Conservation (phyloP, 2,113 vertebrate genomes). For the Haplotaxodon microlepis region DNA sequence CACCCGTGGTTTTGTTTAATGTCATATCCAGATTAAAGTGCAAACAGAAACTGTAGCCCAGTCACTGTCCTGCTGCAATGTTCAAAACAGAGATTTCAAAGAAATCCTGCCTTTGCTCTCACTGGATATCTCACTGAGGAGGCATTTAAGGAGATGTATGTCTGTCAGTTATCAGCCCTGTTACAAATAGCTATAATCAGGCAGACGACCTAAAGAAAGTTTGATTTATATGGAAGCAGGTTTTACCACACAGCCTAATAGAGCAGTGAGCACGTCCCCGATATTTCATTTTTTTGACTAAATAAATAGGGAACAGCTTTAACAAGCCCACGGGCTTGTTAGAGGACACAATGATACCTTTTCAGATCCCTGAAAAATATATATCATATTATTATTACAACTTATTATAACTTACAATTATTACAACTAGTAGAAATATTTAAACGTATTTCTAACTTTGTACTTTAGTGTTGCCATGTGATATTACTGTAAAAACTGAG, state of each 20-base stretch:
- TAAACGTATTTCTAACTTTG: not conserved
- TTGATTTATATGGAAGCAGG: not conserved
- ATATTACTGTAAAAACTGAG: not conserved
- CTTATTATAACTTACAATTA: not conserved
- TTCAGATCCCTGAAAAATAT: not conserved
- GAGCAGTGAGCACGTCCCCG: not conserved
- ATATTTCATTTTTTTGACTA: not conserved
- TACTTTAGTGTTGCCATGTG: not conserved
- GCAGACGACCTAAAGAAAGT: not conserved
- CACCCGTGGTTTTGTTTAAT: not conserved
- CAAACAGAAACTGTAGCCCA: not conserved
- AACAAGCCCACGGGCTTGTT: not conserved
- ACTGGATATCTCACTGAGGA: not conserved
- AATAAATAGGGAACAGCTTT: not conserved
- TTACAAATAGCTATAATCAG: constrained; percentile 1
- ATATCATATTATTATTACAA: not conserved
- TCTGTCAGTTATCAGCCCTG: not conserved
- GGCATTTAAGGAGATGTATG: not conserved
- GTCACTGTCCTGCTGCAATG: not conserved
- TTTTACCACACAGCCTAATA: not conserved
- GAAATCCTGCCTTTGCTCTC: not conserved
- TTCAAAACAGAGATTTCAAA: not conserved
- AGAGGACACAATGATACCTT: not conserved
- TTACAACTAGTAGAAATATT: not conserved
- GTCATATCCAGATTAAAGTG: not conserved